Percentiles rank a stretch among this genome's conserved stretches.
phyloP scores from a whole-genome alignment of 2,113 vertebrate genomes.

The Casuarius casuarius region DNA sequence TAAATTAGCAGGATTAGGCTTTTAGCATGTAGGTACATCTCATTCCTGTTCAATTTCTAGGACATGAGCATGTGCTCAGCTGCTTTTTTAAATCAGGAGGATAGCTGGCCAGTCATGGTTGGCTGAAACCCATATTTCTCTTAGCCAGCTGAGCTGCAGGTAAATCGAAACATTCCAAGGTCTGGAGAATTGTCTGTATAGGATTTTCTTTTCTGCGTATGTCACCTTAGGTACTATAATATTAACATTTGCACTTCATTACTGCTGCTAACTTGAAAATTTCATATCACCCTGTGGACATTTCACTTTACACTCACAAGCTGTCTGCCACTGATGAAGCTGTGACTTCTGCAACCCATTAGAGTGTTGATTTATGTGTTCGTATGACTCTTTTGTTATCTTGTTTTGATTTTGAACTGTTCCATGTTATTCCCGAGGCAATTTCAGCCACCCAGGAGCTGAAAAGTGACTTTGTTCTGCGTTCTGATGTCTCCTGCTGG shows the following conservation, averaged over 20 bases:
- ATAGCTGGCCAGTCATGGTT: rapidly evolving
- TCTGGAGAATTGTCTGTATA: background rate
- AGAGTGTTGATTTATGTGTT: background rate
- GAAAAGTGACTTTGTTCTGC: background rate
- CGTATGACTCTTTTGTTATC: background rate
- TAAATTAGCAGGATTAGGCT: background rate
- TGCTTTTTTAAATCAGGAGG: background rate
- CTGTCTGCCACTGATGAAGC: background rate
- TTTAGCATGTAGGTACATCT: background rate
- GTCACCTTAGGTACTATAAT: background rate
- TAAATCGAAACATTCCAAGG: background rate
- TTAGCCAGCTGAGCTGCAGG: background rate
- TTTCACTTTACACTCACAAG: background rate
- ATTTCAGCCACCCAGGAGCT: background rate
- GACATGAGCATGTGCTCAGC: background rate
- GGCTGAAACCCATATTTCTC: background rate
- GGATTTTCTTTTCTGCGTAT: background rate
- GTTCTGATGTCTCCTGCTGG: background rate
- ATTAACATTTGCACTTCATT: background rate
- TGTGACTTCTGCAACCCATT: background rate
- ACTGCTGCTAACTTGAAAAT: background rate
- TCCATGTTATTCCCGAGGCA: background rate
- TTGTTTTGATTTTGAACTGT: background rate
- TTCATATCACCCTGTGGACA: background rate
- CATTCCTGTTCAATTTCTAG: background rate